Evolutionary conservation across 2,888 invertebrate genomes (phyloP).

Genomic region (Pharmacophagus antenor): DNA sequence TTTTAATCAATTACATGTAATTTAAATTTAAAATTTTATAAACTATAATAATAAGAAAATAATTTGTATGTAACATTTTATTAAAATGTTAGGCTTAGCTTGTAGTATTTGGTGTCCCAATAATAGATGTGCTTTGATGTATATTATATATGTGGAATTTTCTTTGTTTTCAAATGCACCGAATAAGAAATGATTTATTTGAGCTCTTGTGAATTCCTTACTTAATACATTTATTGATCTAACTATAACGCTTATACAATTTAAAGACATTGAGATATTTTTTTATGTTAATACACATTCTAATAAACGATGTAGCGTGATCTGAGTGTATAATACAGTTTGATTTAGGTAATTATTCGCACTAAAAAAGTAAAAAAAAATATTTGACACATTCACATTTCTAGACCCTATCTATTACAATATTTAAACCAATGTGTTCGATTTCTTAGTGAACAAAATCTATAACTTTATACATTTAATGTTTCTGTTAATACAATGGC

Average conservation of each 20-base stretch:
- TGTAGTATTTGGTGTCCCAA: too few species aligned
- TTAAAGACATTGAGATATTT: conserved; percentile 15
- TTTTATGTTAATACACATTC: conserved; percentile 31
- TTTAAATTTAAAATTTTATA: neutral
- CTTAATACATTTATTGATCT: conserved; percentile 1
- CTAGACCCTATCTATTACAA: conserved; percentile 36
- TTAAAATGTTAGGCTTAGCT: neutral
- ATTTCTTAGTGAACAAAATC: conserved; percentile 29
- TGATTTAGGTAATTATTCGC: conserved; percentile 40
- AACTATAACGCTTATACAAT: conserved; percentile 12
- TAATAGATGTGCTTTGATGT: neutral
- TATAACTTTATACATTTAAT: conserved; percentile 35
- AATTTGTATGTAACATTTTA: neutral
- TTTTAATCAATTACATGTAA: neutral
- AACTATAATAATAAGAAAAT: neutral
- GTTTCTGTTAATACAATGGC: conserved; percentile 16
- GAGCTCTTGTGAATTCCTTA: neutral
- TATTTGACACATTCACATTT: conserved; percentile 40
- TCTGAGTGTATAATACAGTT: conserved; percentile 19
- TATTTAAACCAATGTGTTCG: conserved; percentile 28
- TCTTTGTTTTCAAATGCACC: neutral
- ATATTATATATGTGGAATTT: neutral
- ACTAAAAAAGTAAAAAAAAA: conserved; percentile 58
- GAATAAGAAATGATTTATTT: neutral
- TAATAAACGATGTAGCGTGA: conserved; percentile 30